Evolutionary conservation across 2,888 invertebrate species (phyloP), one percentile per base, ranked within the genome.

Genomic region (Tenthredo livida): DNA sequence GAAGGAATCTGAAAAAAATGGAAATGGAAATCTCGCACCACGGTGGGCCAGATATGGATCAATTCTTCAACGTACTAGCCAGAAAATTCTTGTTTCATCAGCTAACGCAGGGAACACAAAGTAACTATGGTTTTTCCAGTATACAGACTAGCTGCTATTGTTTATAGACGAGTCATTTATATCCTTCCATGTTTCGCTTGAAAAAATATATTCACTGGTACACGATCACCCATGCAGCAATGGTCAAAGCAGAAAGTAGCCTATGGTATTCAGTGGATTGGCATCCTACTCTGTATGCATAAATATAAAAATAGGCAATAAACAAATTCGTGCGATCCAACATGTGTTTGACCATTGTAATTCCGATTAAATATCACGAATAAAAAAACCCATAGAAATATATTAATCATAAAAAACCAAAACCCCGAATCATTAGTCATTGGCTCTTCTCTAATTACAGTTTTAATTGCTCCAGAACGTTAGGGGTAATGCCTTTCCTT

Each of bases 51-150:
- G 50, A 33, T 77, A 33, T 77, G 77, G 33, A 54, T 77, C 77
- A 77, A 50, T 33, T 77, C 17, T 47, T 77, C 47, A n/a, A 61
- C 78, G 15, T 37, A 78, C 40, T 1, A 54, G 37, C 61, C 58
- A 78, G 78, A 54, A 61, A 21, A 58, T 25, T 61, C 58, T 40
- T 58, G 37, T 80, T 80, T 80, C 61, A 80, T 50, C 80, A 61
- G 33, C 40, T 37, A 21, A 40, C 10, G 61, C 9, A 10, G n/a
- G 7, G 9, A 40, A 78, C n/a, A 58, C 29, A 50, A 78, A n/a
- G 29, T 58, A n/a, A 78, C 58, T 58, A 33, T 78, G 50, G 33
- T 58, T 29, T 17, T 37, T 12, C 29, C 29, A 70, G 9, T 3
- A n/a, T 33, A 54, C 29, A 33, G 29, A 37, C 17, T n/a, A n/a